Percentiles rank a stretch among this genome's conserved stretches.
Evolutionary conservation across 1,140 invertebrate species (phyloP).

Genomic region (Dendrolimus punctatus): DNA sequence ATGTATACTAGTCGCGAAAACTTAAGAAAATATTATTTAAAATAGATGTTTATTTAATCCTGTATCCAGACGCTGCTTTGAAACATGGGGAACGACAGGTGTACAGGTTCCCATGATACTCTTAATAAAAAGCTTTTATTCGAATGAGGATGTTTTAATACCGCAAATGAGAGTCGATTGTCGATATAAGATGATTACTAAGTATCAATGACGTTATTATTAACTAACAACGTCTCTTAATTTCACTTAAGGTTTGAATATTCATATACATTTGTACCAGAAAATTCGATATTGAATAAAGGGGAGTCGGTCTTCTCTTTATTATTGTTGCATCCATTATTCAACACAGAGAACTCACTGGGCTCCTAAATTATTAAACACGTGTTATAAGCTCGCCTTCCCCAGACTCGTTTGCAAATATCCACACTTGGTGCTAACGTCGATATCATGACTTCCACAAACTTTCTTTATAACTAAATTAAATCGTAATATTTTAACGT

Average conservation of each 20-base stretch:
- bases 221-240: conserved; percentile 11
- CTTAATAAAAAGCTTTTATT: conserved; percentile 34
- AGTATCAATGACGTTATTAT: conserved; percentile 19
- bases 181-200: conserved; percentile 30
- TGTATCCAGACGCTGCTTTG: conserved; percentile 28
- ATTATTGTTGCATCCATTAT: conserved; percentile 67
- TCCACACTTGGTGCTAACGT: conserved; percentile 15
- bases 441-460: conserved; percentile 17
- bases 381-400: conserved; percentile 57
- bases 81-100: conserved; percentile 32
- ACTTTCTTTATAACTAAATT: background rate
- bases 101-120: conserved; percentile 34
- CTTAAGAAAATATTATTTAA: background rate
- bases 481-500: background rate
- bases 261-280: conserved; percentile 9
- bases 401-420: conserved; percentile 33
- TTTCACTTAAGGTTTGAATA: conserved; percentile 13
- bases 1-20: background rate
- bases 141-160: conserved; percentile 25
- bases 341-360: conserved; percentile 44
- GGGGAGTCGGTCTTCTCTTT: conserved; percentile 22
- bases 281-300: conserved; percentile 38
- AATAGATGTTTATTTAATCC: conserved; percentile 14
- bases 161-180: conserved; percentile 31
- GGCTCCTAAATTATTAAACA: conserved; percentile 66